phyloP scores from a whole-genome alignment of 2,797 vertebrate genomes.

The Microctenopoma lineatum region DNA sequence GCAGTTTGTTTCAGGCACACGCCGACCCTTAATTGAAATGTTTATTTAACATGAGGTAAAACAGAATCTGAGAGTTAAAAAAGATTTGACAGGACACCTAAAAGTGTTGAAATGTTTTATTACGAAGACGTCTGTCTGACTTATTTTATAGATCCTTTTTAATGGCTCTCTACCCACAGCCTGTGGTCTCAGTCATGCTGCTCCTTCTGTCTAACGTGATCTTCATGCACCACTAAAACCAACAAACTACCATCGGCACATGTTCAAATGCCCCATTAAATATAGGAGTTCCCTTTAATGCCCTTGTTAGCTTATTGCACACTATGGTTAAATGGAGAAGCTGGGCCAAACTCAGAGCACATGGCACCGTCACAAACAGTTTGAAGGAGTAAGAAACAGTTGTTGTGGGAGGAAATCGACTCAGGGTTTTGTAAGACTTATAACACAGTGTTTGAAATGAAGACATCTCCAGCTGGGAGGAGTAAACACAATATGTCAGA shows the following conservation, averaged over 20 bases:
- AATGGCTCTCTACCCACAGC: slow-evolving; percentile 60
- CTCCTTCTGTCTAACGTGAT: slow-evolving; percentile 57
- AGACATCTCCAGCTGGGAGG: slow-evolving; percentile 21
- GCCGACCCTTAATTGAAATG: slow-evolving; percentile 11
- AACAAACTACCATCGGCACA: slow-evolving; percentile 67
- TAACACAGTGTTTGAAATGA: slow-evolving; percentile 36
- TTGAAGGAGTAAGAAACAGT: slow-evolving; percentile 59
- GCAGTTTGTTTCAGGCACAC: slow-evolving; percentile 5
- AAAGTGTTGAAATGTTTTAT: slow-evolving; percentile 61
- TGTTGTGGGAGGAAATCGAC: slow-evolving; percentile 3
- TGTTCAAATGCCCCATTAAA: slow-evolving; percentile 69
- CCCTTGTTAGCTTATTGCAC: slow-evolving; percentile 67
- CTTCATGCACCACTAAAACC: slow-evolving; percentile 69
- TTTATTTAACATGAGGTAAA: slow-evolving; percentile 43
- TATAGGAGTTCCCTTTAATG: slow-evolving; percentile 67
- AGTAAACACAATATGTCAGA: slow-evolving; percentile 44
- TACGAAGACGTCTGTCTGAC: slow-evolving; percentile 59
- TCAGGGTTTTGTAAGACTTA: slow-evolving; percentile 20
- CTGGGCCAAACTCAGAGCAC: slow-evolving; percentile 30
- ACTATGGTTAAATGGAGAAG: slow-evolving; percentile 44
- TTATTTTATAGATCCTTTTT: slow-evolving; percentile 63
- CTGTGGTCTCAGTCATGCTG: slow-evolving; percentile 65
- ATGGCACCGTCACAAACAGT: slow-evolving; percentile 14
- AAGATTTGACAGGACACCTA: slow-evolving; percentile 33
- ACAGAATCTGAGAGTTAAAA: slow-evolving; percentile 33